Base-by-base conservation (phyloP, 1,140 invertebrate species). In the Ectropis grisescens region DNA sequence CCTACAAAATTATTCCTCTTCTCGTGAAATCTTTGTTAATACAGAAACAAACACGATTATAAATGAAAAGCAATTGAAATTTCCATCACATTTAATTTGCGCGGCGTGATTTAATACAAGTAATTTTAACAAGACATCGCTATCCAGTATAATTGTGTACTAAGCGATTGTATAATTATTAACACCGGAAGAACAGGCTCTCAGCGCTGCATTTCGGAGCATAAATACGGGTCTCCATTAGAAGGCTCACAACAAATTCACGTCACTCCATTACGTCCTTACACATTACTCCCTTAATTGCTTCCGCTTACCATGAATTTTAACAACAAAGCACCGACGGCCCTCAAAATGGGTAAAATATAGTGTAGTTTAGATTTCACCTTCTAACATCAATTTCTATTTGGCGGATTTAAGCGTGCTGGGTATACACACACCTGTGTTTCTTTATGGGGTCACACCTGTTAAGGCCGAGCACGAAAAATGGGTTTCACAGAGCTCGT, bases 181-280 rank as follows among this genome's bases (percentile, higher is more conserved):
- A 41, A 41, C 29, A 32, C 25, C n/a, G 30, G 11, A 26, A 40
- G 29, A 37, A 36, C 29, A 39, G 27, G 34, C 41, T 46, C 36
- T 47, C 40, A 27, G 42, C 47, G 30, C 29, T 44, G 58, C 52
- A 67, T 67, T 67, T 52, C 53, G 54, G 53, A 61, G 60, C 60
- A 61, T 62, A 64, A 74, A 74, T 66, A 71, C 43, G 40, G 44
- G 19, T 34, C 37, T 47, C 62, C 58, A 64, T 74, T 70, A 67
- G 67, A 67, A 55, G 50, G 50, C 55, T 60, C 37, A 45, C 58
- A 65, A 62, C 62, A 67, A 72, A 67, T 79, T 75, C 59, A 53
- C 64, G 58, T 72, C 68, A 72, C 58, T 72, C 68, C 57, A 71
- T 78, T 68, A 72, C 54, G 54, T 64, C 56, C 62, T 69, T 72